A percentile compares a stretch with the other conserved stretches of the same genome.
Conservation (phyloP, 2,113 vertebrate genomes). For the Lepus europaeus region DNA sequence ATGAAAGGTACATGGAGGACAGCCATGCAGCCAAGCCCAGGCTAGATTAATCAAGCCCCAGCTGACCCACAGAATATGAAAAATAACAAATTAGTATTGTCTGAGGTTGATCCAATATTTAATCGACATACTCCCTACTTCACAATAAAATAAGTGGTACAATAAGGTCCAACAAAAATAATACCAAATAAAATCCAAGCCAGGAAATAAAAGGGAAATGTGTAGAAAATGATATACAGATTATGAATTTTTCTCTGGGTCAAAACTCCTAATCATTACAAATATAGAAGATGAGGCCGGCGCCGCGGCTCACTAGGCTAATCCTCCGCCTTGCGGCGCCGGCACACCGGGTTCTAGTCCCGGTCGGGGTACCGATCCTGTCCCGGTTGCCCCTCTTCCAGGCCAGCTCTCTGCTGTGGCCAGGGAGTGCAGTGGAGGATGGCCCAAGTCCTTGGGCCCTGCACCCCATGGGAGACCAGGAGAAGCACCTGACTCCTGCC, state of each 20-base stretch:
- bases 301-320: too few species aligned
- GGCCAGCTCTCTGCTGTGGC: too few species aligned
- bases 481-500: too few species aligned
- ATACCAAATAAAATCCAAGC: not conserved
- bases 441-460: too few species aligned
- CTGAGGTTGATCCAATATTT: not conserved
- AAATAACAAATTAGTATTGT: not conserved
- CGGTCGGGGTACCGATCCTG: too few species aligned
- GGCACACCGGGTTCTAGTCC: too few species aligned
- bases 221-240: not conserved
- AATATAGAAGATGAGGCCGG: not conserved
- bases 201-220: constrained; percentile 37
- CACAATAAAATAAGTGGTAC: constrained; percentile 17
- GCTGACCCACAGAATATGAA: not conserved
- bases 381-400: too few species aligned
- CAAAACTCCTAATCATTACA: not conserved
- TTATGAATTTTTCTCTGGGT: not conserved
- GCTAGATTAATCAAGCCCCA: not conserved
- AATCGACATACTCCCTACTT: not conserved
- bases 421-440: too few species aligned
- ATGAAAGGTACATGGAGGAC: not conserved
- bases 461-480: too few species aligned
- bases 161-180: not conserved
- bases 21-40: not conserved
- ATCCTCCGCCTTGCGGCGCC: too few species aligned